These are phyloP conservation scores for Phylloscopus whistleri DNA, from an alignment of 2,113 vertebrate genomes.

Conservation along the genomic window DNA sequence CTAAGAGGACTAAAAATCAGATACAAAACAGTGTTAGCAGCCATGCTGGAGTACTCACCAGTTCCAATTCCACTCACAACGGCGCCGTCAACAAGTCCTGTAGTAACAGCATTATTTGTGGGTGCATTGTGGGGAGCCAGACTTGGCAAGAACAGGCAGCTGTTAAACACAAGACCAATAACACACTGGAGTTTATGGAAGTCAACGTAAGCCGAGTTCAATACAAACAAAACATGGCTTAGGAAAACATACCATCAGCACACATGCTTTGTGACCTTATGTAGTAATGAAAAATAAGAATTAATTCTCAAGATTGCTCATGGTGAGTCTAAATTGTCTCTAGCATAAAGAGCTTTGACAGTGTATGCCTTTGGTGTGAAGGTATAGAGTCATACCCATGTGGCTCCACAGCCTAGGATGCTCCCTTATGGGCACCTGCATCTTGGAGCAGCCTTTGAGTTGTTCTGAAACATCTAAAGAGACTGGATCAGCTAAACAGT, in stretches of 20 bases:
- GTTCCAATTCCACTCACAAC: conserved; percentile 93
- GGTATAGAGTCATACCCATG: rapidly evolving
- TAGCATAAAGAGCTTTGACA: not conserved
- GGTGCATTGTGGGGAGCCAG: conserved; percentile 94
- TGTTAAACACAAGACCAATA: conserved; percentile 55
- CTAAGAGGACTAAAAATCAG: not conserved
- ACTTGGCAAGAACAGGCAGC: conserved; percentile 95
- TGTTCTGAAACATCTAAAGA: not conserved
- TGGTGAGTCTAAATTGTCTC: not conserved
- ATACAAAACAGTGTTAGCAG: not conserved
- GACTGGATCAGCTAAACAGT: not conserved
- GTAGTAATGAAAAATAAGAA: not conserved
- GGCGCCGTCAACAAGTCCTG: conserved; percentile 86
- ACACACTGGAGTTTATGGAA: not conserved
- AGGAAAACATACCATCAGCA: not conserved
- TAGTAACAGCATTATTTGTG: conserved; percentile 85
- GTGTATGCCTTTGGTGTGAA: not conserved
- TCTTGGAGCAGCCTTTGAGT: not conserved
- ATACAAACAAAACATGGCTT: not conserved
- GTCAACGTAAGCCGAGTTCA: not conserved
- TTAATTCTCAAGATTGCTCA: not conserved
- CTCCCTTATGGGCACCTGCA: not conserved
- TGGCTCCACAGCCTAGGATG: rapidly evolving
- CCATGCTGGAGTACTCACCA: conserved; percentile 71
- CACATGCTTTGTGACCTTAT: not conserved